Evolutionary conservation across 2,797 vertebrate genomes (phyloP).

Genomic region (Taenioides sp.): DNA sequence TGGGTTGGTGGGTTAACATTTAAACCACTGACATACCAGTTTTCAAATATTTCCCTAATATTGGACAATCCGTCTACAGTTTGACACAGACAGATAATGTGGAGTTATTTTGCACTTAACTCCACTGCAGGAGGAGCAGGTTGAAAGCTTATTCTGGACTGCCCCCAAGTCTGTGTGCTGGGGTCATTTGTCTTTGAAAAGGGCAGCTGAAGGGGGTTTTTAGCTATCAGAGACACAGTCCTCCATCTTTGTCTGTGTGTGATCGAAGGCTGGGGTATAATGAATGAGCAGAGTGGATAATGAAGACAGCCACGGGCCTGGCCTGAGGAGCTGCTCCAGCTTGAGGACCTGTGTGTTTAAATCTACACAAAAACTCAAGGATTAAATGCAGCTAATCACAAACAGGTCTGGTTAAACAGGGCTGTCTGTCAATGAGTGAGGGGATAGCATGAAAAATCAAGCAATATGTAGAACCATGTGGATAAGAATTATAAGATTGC

Average conservation of each 20-base stretch:
- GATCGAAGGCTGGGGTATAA: constrained; percentile 34
- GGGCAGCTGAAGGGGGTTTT: constrained; percentile 43
- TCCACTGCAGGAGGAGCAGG: not conserved
- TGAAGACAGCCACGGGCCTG: constrained; percentile 34
- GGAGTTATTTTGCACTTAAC: not conserved
- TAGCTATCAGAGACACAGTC: constrained; percentile 26
- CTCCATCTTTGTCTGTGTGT: constrained; percentile 43
- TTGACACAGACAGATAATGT: not conserved
- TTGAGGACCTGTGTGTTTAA: constrained; percentile 22
- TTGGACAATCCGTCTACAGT: not conserved
- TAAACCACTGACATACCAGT: not conserved
- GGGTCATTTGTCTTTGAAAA: constrained; percentile 50
- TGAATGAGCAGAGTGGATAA: constrained; percentile 31
- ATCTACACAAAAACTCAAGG: constrained; percentile 12
- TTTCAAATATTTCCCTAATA: not conserved
- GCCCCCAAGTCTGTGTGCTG: constrained; percentile 8
- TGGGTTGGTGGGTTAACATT: no score
- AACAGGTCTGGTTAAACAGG: constrained; percentile 1
- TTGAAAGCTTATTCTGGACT: constrained; percentile 20
- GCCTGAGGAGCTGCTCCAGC: not conserved
- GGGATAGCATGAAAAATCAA: not conserved
- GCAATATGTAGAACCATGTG: not conserved
- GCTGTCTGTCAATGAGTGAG: constrained; percentile 13
- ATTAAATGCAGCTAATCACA: constrained; percentile 17
- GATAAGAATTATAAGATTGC: not conserved